phyloP scores from a whole-genome alignment of 2,797 vertebrate genomes.

The Hippoglossus hippoglossus region DNA sequence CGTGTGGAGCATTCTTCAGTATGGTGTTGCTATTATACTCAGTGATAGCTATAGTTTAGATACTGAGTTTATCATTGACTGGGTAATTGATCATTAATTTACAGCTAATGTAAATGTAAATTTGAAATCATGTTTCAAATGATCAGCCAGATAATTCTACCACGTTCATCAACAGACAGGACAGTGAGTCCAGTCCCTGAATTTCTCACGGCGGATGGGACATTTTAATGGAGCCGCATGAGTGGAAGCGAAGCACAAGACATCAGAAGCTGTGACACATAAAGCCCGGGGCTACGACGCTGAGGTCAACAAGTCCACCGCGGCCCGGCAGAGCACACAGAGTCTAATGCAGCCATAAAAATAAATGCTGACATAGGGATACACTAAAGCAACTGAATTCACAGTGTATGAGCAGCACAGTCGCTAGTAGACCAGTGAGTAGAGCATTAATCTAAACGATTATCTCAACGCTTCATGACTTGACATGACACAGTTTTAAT shows the following conservation, averaged over 20 bases:
- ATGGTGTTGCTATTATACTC: background rate
- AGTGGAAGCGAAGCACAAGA: slow-evolving; percentile 57
- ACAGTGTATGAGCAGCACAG: background rate
- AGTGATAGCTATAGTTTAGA: background rate
- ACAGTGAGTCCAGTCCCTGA: background rate
- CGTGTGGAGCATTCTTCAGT: background rate
- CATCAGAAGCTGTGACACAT: slow-evolving; percentile 64
- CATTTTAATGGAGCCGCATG: slow-evolving; percentile 38
- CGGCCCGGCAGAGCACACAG: slow-evolving; percentile 29
- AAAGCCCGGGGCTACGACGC: slow-evolving; percentile 47
- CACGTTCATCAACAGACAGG: slow-evolving; percentile 5
- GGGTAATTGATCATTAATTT: background rate
- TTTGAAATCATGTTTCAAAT: background rate
- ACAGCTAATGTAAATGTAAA: background rate
- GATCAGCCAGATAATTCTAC: background rate
- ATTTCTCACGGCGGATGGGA: slow-evolving; percentile 24
- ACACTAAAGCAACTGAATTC: slow-evolving; percentile 20
- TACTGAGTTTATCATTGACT: background rate
- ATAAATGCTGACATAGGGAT: slow-evolving; percentile 54
- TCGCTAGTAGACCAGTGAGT: slow-evolving; percentile 14
- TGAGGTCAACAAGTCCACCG: slow-evolving; percentile 56
- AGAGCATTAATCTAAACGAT: slow-evolving; percentile 9
- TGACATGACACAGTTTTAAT: background rate
- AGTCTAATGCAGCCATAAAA: slow-evolving; percentile 42
- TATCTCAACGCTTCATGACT: background rate